Conservation (phyloP, 2,888 invertebrate genomes). For the Nebria salina region DNA sequence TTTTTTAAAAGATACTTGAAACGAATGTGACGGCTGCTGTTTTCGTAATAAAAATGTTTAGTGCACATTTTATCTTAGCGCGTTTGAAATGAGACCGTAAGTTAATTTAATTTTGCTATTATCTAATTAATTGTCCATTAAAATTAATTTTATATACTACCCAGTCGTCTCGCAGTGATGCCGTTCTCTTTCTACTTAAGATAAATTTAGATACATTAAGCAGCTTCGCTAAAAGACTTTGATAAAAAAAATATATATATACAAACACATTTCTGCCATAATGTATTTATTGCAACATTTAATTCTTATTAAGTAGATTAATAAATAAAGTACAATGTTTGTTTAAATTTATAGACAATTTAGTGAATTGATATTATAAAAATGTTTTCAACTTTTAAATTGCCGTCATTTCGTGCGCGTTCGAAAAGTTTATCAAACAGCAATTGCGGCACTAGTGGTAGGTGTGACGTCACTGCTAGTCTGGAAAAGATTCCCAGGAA, state of each 20-base stretch:
- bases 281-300: too few species aligned
- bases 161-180: neutral
- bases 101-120: slow-evolving; percentile 29
- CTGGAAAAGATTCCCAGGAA: slow-evolving; percentile 59
- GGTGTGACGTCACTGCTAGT: slow-evolving; percentile 52
- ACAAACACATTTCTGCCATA: neutral
- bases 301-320: too few species aligned
- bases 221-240: neutral
- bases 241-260: neutral
- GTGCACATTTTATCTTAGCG: slow-evolving; percentile 2
- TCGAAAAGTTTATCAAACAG: slow-evolving; percentile 66
- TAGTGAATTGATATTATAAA: neutral
- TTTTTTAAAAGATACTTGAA: neutral
- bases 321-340: neutral
- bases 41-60: slow-evolving; percentile 19
- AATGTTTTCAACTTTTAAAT: slow-evolving; percentile 70
- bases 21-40: neutral
- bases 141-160: slow-evolving; percentile 34
- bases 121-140: slow-evolving; percentile 41
- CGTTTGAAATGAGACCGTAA: slow-evolving; percentile 18
- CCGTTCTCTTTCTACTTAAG: neutral
- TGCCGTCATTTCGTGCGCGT: slow-evolving; percentile 65
- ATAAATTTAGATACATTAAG: neutral
- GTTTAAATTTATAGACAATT: neutral
- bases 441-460: slow-evolving; percentile 51